A percentile compares a stretch with the other conserved stretches of the same genome.
phyloP scores from a whole-genome alignment of 1,140 invertebrate genomes.

The Meloidogyne exigua region DNA sequence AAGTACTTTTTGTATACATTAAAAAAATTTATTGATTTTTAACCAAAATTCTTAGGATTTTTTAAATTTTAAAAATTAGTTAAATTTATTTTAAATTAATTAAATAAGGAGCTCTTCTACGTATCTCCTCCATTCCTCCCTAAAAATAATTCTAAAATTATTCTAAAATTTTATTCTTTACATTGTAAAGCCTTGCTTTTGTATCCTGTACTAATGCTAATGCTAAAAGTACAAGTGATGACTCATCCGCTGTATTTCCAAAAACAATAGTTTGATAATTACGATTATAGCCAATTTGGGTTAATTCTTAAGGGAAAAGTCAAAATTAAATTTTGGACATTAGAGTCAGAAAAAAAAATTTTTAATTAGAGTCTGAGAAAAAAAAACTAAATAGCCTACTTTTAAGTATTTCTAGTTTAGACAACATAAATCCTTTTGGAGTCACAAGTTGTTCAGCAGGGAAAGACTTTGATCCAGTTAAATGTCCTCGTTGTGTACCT shows the following conservation, averaged over 20 bases:
- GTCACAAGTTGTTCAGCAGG: slow-evolving; percentile 41
- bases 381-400: neutral
- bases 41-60: too few relatives aligned
- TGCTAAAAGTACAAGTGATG: slow-evolving; percentile 43
- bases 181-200: slow-evolving; percentile 40
- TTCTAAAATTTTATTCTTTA: slow-evolving; percentile 9
- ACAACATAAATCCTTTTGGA: slow-evolving; percentile 31
- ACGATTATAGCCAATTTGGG: slow-evolving; percentile 39
- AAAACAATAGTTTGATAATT: slow-evolving; percentile 43
- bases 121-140: slow-evolving; percentile 41
- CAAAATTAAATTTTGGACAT: neutral
- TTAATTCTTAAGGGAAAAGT: slow-evolving; percentile 26
- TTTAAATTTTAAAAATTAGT: too few relatives aligned
- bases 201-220: slow-evolving; percentile 34
- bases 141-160: slow-evolving; percentile 19
- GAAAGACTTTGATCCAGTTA: slow-evolving; percentile 41
- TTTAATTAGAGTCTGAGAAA: neutral
- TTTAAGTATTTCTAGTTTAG: slow-evolving; percentile 31
- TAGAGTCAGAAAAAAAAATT: neutral
- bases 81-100: slow-evolving; percentile 13
- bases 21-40: too few relatives aligned
- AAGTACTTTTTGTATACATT: too few relatives aligned
- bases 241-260: slow-evolving; percentile 46
- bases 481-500: slow-evolving; percentile 24
- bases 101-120: slow-evolving; percentile 33